Conservation (phyloP, 92 coral and sea anemone genomes). For the Epizoanthus stellaris region DNA sequence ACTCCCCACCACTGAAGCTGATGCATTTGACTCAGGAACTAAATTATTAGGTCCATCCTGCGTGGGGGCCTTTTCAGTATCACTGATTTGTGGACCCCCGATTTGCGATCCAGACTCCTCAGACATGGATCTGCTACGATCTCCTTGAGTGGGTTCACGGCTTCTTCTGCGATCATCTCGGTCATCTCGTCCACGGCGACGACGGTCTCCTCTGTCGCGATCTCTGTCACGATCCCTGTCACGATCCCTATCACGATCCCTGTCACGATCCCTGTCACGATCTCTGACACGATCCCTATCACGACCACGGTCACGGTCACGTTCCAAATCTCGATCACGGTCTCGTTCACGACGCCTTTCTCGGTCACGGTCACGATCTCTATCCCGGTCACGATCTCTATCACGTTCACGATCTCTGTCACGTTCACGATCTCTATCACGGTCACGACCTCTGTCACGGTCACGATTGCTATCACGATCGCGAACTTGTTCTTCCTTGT, state of each 20-base stretch:
- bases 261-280: constrained; percentile 61
- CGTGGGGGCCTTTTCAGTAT: constrained; percentile 1
- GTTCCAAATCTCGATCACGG: constrained; percentile 43
- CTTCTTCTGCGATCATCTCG: constrained; percentile 47
- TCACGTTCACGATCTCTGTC: constrained; percentile 31
- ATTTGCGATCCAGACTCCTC: constrained; percentile 30
- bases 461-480: constrained; percentile 29
- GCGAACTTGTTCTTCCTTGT: constrained; percentile 52
- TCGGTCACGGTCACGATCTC: constrained; percentile 41
- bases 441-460: constrained; percentile 19
- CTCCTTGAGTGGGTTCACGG: constrained; percentile 58
- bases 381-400: constrained; percentile 51
- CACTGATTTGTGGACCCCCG: constrained; percentile 1
- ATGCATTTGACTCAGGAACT: neutral
- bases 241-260: constrained; percentile 55
- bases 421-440: constrained; percentile 41
- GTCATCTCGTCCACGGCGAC: constrained; percentile 66
- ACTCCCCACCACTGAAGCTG: constrained; percentile 9
- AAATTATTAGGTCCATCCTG: constrained; percentile 27
- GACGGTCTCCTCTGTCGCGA: constrained; percentile 62
- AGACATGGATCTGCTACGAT: constrained; percentile 37
- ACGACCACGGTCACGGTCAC: constrained; percentile 45
- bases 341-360: constrained; percentile 3
- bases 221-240: constrained; percentile 65
- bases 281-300: constrained; percentile 58